phyloP scores from a whole-genome alignment of 2,797 vertebrate genomes.

The Eupleurogrammus muticus region DNA sequence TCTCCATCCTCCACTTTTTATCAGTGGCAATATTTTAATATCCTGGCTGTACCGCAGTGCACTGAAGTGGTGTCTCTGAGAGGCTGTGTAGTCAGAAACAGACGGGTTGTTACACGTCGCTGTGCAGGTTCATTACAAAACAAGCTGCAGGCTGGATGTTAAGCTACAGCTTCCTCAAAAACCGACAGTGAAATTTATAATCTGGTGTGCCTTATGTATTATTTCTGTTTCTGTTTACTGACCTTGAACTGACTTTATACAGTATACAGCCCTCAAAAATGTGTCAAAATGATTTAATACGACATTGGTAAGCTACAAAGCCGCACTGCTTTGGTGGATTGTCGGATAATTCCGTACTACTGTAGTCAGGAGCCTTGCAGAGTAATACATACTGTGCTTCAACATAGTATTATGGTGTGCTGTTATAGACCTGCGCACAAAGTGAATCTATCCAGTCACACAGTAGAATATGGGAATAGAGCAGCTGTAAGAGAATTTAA shows the following conservation, averaged over 20 bases:
- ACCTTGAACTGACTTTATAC: no score
- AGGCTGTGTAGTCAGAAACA: slow-evolving; percentile 52
- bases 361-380: no score
- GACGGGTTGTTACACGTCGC: slow-evolving; percentile 25
- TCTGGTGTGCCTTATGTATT: no score
- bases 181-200: no score
- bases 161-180: background rate
- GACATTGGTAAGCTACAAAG: no score
- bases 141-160: slow-evolving; percentile 68
- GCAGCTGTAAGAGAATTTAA: slow-evolving; percentile 50
- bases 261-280: no score
- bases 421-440: background rate
- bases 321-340: no score
- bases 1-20: slow-evolving; percentile 12
- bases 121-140: slow-evolving; percentile 55
- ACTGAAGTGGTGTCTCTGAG: slow-evolving; percentile 45
- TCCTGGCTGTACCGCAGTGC: slow-evolving; percentile 47
- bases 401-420: no score
- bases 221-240: no score
- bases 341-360: no score
- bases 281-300: no score
- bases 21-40: background rate
- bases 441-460: slow-evolving; percentile 12
- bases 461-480: slow-evolving; percentile 35
- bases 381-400: no score